These are phyloP conservation scores for Dasyprocta punctata DNA, from an alignment of 2,113 vertebrate species.

Conservation along the genomic window DNA sequence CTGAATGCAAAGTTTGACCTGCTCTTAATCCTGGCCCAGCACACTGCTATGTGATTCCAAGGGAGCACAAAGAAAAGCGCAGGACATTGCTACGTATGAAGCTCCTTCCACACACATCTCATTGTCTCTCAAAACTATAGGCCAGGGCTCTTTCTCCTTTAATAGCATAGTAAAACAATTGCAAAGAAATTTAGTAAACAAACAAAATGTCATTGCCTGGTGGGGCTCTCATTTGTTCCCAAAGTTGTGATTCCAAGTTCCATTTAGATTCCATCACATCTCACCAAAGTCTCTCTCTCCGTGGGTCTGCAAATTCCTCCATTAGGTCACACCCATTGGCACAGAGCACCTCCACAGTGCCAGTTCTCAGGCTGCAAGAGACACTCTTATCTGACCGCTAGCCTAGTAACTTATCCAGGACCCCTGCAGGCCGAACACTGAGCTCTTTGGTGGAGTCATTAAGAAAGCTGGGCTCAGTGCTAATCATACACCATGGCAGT, in stretches of 20 bases:
- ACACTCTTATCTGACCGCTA: neutral
- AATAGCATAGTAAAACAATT: neutral
- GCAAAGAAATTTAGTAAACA: neutral
- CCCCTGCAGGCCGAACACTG: neutral
- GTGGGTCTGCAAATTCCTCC: neutral
- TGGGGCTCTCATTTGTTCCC: neutral
- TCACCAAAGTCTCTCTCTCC: neutral
- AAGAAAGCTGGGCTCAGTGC: neutral
- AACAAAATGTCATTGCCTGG: neutral
- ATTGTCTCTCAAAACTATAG: neutral
- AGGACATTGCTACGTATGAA: neutral
- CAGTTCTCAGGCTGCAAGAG: slow-evolving; percentile 13
- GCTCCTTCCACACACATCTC: neutral
- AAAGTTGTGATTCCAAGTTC: neutral
- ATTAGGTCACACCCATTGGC: neutral
- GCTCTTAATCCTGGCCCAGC: neutral
- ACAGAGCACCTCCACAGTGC: neutral
- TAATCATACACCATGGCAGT: neutral
- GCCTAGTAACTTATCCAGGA: neutral
- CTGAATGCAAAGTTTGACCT: neutral
- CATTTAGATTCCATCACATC: neutral
- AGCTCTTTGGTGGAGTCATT: neutral
- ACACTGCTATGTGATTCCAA: neutral
- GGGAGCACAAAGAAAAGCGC: neutral
- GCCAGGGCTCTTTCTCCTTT: neutral